These are phyloP conservation scores for Galaxea fascicularis DNA, from an alignment of 92 coral and sea anemone species.

Conservation along the genomic window DNA sequence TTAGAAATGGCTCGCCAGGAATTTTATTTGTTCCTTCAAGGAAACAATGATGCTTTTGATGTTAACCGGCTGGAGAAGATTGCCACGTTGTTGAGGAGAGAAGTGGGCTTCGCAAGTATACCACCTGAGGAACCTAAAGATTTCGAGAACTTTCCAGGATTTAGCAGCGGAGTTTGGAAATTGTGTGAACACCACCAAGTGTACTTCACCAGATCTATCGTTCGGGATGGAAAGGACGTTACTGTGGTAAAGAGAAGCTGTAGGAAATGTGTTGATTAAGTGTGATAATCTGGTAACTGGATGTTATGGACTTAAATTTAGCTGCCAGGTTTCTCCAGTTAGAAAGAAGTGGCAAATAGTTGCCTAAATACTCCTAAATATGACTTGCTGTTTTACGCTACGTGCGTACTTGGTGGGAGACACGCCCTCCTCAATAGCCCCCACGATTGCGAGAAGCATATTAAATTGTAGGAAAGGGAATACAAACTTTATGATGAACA, in stretches of 20 bases:
- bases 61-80: not conserved
- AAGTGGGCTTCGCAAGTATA: not conserved
- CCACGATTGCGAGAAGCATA: too few relatives aligned
- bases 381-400: too few relatives aligned
- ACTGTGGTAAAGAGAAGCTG: conserved; percentile 11
- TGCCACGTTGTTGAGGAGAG: conserved; percentile 8
- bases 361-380: too few relatives aligned
- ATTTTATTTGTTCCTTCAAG: conserved; percentile 7
- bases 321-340: too few relatives aligned
- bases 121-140: not conserved
- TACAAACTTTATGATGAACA: too few relatives aligned
- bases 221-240: conserved; percentile 23
- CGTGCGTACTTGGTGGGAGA: too few relatives aligned
- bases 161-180: conserved; percentile 20
- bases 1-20: not conserved
- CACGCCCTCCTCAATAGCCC: too few relatives aligned
- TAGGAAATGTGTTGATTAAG: not conserved
- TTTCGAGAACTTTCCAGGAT: conserved; percentile 44
- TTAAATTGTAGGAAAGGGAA: too few relatives aligned
- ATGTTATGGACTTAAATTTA: not conserved
- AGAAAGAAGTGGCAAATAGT: too few relatives aligned
- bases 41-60: conserved; percentile 2
- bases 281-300: not conserved
- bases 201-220: not conserved
- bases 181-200: conserved; percentile 18